A percentile compares a stretch with the other conserved stretches of the same genome.
Evolutionary conservation across 37 sponge, comb jelly and placozoan genomes (phyloP).

Genomic region (Halisarca cf. caerulea): DNA sequence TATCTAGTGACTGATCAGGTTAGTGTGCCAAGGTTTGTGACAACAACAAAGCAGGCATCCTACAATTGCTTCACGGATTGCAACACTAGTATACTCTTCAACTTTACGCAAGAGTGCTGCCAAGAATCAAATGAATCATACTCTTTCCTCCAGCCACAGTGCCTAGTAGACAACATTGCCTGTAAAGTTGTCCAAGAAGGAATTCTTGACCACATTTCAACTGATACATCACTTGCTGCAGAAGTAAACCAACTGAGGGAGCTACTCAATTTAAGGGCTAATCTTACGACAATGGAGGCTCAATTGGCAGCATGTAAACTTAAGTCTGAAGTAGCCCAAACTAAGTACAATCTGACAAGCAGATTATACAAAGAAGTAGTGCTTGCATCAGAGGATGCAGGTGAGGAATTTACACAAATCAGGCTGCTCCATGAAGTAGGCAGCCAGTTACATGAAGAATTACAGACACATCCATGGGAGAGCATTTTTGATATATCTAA

Average conservation of each 20-base stretch:
- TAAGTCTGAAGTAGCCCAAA: background rate
- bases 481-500: background rate
- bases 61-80: background rate
- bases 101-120: background rate
- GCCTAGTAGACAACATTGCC: background rate
- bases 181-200: background rate
- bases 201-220: background rate
- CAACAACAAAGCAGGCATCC: background rate
- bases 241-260: background rate
- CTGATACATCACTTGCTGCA: background rate
- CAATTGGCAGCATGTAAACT: background rate
- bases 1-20: background rate
- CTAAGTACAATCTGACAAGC: background rate
- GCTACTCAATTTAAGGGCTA: background rate
- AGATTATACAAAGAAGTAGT: background rate
- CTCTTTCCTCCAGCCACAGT: background rate
- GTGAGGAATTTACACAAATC: background rate
- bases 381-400: background rate
- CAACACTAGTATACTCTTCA: background rate
- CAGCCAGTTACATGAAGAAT: background rate
- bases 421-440: background rate
- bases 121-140: background rate
- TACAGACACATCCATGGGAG: background rate
- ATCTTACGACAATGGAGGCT: background rate
- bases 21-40: background rate